Evolutionary conservation across 1,140 invertebrate species (phyloP).

Genomic region (Ruditapes philippinarum): DNA sequence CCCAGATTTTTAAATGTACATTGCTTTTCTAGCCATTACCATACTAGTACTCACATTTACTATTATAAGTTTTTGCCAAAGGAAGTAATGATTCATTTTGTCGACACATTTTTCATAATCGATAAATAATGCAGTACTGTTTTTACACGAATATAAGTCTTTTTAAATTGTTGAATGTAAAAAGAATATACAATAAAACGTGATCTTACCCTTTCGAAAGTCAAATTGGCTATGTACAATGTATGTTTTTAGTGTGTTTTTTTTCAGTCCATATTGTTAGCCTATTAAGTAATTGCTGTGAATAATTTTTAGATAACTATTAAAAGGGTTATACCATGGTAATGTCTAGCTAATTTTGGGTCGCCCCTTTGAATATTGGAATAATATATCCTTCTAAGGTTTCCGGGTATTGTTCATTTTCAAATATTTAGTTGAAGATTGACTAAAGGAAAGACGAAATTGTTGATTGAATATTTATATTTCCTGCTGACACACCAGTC

Average conservation of each 20-base stretch:
- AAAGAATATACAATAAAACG: slow-evolving; percentile 4
- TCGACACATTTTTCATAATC: neutral
- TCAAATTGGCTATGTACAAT: neutral
- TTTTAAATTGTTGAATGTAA: slow-evolving; percentile 16
- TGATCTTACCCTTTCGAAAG: neutral
- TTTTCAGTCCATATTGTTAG: neutral
- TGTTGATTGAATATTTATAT: neutral
- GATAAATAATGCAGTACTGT: neutral
- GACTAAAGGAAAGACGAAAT: neutral
- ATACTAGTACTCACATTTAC: neutral
- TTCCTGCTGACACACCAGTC: neutral
- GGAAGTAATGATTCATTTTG: neutral
- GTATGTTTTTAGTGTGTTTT: neutral
- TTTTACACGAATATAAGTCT: neutral
- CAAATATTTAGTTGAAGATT: too few species aligned
- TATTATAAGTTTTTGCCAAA: neutral
- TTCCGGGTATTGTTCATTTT: too few species aligned
- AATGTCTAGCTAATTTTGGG: neutral
- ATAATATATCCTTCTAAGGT: neutral
- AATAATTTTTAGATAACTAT: slow-evolving; percentile 4
- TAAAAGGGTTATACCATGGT: neutral
- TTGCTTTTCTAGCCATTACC: neutral
- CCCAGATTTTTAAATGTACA: too few species aligned
- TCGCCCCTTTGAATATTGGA: neutral
- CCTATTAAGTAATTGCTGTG: neutral